Base-by-base conservation (phyloP, 92 coral and sea anemone genomes). In the Phenganax subtilis region DNA sequence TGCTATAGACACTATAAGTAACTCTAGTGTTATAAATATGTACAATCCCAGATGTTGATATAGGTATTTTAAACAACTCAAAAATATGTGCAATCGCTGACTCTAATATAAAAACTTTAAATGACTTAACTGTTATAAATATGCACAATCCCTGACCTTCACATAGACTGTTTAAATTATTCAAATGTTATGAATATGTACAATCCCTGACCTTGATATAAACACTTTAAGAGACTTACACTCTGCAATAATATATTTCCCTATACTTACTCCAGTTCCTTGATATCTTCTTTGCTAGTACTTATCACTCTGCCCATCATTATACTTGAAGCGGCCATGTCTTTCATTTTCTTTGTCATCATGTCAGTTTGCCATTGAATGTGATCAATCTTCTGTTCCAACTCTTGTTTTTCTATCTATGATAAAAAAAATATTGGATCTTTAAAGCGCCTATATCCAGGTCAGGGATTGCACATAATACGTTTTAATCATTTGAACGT, bases 341-440 rank as follows among this genome's bases (percentile, higher is more conserved):
- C 97, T 10, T 87, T 88, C 91, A 91, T 93, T 77, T 93, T 93
- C 85, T 90, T 89, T 37, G 87, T 89, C 96, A 93, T 93, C 97
- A 91, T 91, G 76, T 93, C 97, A 20, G 97, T 86, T 71, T 91
- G 89, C 97, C 97, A 93, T 51, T 87, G 85, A 88, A 93, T 93
- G 88, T 91, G 97, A 60, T 93, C 97, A 14, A 93, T 83, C 54
- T 89, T 89, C 84, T 93, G 90, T 16, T 96, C 85, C 10, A 85
- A 72, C 54, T 89, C 93, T 86, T 89, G 76, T 75, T 86, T 88
- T 68, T 91, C 96, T 85, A 88, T 88, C 97, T 93, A 72, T 10
- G 67, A 30, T 51, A 71, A 54, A 58, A 57, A 72, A 29, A 68
- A 52, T 37, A 30, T 52, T 25, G 66, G 55, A 53, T 28, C 12